These are phyloP conservation scores for Porites rus DNA, from an alignment of 92 coral and sea anemone species.

Conservation along the genomic window DNA sequence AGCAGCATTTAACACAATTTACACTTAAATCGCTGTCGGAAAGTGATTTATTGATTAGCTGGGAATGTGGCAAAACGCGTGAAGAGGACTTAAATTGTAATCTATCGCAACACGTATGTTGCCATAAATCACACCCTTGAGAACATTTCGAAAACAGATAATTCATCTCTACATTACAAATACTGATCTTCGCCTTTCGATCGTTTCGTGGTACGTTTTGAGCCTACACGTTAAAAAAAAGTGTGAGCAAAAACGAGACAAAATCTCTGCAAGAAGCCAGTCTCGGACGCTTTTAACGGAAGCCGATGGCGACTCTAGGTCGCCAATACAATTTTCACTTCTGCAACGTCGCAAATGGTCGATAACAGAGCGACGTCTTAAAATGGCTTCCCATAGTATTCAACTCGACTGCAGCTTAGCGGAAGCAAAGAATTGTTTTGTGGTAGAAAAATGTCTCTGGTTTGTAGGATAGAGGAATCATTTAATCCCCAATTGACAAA, in stretches of 20 bases:
- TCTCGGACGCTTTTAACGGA: slow-evolving; percentile 58
- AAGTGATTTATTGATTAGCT: slow-evolving; percentile 31
- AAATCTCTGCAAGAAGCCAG: slow-evolving; percentile 54
- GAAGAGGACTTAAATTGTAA: slow-evolving; percentile 16
- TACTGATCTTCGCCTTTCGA: background rate
- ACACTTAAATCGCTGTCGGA: slow-evolving; percentile 7
- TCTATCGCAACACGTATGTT: slow-evolving; percentile 29
- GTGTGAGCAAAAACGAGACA: slow-evolving; percentile 33
- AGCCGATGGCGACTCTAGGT: slow-evolving; percentile 67
- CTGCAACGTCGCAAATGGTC: slow-evolving; percentile 1
- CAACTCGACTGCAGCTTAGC: slow-evolving; percentile 9
- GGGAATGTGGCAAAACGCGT: slow-evolving; percentile 40
- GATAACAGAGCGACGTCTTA: slow-evolving; percentile 35
- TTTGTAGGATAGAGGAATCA: slow-evolving; percentile 27
- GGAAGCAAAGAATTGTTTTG: slow-evolving; percentile 28
- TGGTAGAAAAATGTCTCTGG: slow-evolving; percentile 36
- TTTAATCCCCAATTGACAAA: slow-evolving; percentile 39
- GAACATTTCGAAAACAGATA: background rate
- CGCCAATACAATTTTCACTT: slow-evolving; percentile 54
- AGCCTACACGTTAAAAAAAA: background rate
- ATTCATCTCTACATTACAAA: slow-evolving; percentile 1
- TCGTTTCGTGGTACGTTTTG: background rate
- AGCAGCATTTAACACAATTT: slow-evolving; percentile 21
- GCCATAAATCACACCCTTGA: slow-evolving; percentile 12
- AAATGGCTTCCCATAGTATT: slow-evolving; percentile 29